Evolutionary conservation across 2,113 vertebrate genomes (phyloP).

Genomic region (Conger conger): DNA sequence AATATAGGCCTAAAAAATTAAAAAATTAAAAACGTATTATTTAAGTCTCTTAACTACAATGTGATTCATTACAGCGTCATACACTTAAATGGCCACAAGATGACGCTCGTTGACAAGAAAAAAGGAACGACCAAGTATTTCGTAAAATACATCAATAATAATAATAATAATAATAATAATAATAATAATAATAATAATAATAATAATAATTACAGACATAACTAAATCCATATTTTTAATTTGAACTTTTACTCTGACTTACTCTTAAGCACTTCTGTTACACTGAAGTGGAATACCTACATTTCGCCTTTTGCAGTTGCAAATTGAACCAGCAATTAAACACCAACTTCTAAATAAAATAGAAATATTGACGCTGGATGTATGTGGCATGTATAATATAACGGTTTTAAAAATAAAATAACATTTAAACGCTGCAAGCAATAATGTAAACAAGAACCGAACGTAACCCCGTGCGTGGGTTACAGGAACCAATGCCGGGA

Average conservation of each 20-base stretch:
- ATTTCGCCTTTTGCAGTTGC: not conserved
- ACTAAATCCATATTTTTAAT: too few species aligned
- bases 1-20: too few species aligned
- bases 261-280: not conserved
- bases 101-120: constrained; percentile 12
- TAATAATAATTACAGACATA: not conserved
- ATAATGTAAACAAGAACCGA: not conserved
- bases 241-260: not conserved
- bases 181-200: not conserved
- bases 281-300: not conserved
- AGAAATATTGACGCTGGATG: not conserved
- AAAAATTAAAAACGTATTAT: not conserved
- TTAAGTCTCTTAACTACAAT: not conserved
- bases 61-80: not conserved
- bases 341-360: not conserved
- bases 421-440: not conserved
- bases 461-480: not conserved
- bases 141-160: not conserved
- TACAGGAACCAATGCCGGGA: not conserved
- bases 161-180: not conserved
- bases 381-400: not conserved
- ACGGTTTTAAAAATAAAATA: too few species aligned
- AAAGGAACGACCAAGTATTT: not conserved
- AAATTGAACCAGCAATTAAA: not conserved
- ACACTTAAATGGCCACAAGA: constrained; percentile 8